Conservation (phyloP, 2,113 vertebrate genomes). For the Petaurus breviceps region DNA sequence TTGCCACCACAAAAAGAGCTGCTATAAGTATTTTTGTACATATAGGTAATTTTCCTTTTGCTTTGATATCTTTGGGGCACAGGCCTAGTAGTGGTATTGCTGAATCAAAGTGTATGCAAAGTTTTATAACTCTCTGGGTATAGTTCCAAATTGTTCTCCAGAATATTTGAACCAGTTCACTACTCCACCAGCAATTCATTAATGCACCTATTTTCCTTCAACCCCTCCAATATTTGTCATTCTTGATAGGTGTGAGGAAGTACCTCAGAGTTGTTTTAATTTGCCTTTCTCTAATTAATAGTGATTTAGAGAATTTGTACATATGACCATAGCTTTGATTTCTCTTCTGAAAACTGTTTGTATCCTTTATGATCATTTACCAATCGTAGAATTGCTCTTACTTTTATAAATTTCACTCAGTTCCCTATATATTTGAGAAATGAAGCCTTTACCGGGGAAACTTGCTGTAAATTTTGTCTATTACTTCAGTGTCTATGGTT, state of each 20-base stretch:
- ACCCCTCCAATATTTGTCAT: not conserved
- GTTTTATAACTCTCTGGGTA: too few relatives aligned
- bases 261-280: not conserved
- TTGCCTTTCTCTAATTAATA: not conserved
- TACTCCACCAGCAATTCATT: not conserved
- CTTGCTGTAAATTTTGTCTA: not conserved
- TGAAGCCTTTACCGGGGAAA: not conserved
- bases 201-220: not conserved
- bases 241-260: not conserved
- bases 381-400: not conserved
- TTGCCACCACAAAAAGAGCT: not conserved
- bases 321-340: not conserved
- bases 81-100: not conserved
- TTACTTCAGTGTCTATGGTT: not conserved
- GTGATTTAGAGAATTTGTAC: not conserved
- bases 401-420: not conserved
- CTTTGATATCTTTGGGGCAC: not conserved
- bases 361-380: not conserved
- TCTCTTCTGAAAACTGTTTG: not conserved
- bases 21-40: not conserved
- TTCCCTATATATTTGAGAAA: not conserved
- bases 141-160: not conserved
- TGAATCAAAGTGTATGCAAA: too few relatives aligned
- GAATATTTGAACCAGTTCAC: not conserved
- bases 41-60: not conserved